Evolutionary conservation across 2,113 vertebrate species (phyloP), one percentile per base, ranked within the genome.

Genomic region (Coryphaenoides rupestris): DNA sequence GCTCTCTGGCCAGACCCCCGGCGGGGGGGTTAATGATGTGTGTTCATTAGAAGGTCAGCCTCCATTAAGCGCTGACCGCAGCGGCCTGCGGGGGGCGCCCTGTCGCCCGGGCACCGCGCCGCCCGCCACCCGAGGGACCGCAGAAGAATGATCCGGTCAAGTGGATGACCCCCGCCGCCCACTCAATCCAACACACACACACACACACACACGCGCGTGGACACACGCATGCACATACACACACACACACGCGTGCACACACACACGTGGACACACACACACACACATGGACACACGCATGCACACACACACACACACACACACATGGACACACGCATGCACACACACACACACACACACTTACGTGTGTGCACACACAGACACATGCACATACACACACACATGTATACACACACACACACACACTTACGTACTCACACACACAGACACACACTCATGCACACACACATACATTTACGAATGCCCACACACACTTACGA

Each of bases 1-100:
- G 28, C 5, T n/a, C n/a, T n/a, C n/a, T n/a, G 16, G 47, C 47
- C 2, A 12, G 46, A 47, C 14, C 47, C 16, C 47, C 13, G 17
- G 13, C 47, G 64, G 62, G 72, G 73, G 64, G 74, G 73, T 77
- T 83, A 80, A 82, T 71, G 74, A 74, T 79, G 75, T 76, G 58
- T 72, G 78, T 61, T 83, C 66, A 75, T 81, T 79, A 76, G 60
- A 54, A 74, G 69, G 74, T 79, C 72, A 67, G 69, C 63, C 61
- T 69, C 62, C 65, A 82, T 65, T 73, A 71, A 73, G 80, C 61
- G 49, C 60, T 22, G 61, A 57, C 46, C 4, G 63, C 24, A 54
- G 28, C 59, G 10, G 15, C 3, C 26, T 6, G 26, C 26, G 26
- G 28, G 28, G 5, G 1, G 24, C 24, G 24, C 3, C 3, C 24